A percentile compares a stretch with the other conserved stretches of the same genome.
These are phyloP conservation scores for Aphelocoma coerulescens DNA, from an alignment of 2,113 vertebrate genomes.

Conservation along the genomic window DNA sequence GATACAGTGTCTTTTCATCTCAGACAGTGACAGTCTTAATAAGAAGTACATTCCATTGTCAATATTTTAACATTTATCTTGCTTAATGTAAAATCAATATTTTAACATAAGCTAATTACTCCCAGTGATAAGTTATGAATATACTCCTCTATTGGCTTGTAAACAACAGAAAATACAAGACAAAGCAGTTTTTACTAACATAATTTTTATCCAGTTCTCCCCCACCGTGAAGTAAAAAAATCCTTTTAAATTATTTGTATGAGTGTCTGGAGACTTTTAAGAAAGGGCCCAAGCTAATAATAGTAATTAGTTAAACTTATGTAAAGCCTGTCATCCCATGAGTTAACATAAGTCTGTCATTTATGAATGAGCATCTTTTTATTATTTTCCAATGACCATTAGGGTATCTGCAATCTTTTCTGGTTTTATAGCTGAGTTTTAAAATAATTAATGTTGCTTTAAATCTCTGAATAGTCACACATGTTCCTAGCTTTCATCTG, in stretches of 20 bases:
- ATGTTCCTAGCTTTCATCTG: background rate
- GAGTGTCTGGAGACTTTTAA: background rate
- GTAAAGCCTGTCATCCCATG: background rate
- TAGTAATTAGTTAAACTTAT: background rate
- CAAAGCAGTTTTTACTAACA: background rate
- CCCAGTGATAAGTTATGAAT: slow-evolving; percentile 40
- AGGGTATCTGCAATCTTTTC: background rate
- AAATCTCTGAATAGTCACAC: background rate
- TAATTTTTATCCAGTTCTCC: background rate
- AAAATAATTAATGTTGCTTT: background rate
- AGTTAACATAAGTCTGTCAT: background rate
- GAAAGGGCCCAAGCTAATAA: background rate
- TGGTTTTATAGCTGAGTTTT: background rate
- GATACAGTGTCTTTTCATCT: slow-evolving; percentile 16
- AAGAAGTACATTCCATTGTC: slow-evolving; percentile 31
- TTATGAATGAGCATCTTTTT: background rate
- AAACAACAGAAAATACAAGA: background rate
- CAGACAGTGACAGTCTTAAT: slow-evolving; percentile 47
- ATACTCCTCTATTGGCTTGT: background rate
- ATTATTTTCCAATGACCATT: background rate
- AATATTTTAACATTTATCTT: slow-evolving; percentile 51
- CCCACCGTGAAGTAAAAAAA: background rate
- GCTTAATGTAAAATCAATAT: slow-evolving; percentile 67
- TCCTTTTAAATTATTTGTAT: background rate
- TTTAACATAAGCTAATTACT: slow-evolving; percentile 59